Percentiles rank a stretch among this genome's conserved stretches.
phyloP scores from a whole-genome alignment of 1,140 invertebrate genomes.

The Coelopa frigida region DNA sequence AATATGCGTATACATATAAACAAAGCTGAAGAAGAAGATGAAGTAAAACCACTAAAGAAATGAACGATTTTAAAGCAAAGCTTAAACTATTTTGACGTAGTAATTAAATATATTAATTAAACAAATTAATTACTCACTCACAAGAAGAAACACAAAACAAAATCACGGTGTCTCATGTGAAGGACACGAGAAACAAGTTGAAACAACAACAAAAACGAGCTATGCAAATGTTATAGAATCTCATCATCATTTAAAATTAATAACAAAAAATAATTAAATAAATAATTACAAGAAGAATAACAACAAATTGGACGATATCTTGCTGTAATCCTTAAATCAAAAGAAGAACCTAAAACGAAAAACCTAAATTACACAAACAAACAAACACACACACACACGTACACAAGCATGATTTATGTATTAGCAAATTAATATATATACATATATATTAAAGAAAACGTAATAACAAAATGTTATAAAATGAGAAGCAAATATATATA shows the following conservation, averaged over 20 bases:
- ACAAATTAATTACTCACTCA: background rate
- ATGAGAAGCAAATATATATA: too few species aligned
- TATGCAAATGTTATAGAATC: too few species aligned
- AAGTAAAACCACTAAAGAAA: background rate
- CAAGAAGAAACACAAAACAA: too few species aligned
- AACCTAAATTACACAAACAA: background rate
- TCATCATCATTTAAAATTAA: background rate
- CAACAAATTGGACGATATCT: background rate
- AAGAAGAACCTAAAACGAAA: constrained; percentile 5
- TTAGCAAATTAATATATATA: too few species aligned
- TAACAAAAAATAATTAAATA: background rate
- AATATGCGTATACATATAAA: background rate
- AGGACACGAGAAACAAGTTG: too few species aligned
- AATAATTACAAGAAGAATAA: background rate
- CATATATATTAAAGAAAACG: background rate
- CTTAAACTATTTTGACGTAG: constrained; percentile 11
- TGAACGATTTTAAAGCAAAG: background rate
- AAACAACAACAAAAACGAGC: background rate
- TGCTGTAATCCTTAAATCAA: constrained; percentile 1
- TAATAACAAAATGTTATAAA: constrained; percentile 1
- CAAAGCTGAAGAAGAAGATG: background rate
- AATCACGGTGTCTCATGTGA: too few species aligned
- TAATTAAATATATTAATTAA: background rate
- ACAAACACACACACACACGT: too few species aligned
- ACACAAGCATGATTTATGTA: too few species aligned